Conservation (phyloP, 1,140 invertebrate species). For the Drosophila pallidifrons region DNA sequence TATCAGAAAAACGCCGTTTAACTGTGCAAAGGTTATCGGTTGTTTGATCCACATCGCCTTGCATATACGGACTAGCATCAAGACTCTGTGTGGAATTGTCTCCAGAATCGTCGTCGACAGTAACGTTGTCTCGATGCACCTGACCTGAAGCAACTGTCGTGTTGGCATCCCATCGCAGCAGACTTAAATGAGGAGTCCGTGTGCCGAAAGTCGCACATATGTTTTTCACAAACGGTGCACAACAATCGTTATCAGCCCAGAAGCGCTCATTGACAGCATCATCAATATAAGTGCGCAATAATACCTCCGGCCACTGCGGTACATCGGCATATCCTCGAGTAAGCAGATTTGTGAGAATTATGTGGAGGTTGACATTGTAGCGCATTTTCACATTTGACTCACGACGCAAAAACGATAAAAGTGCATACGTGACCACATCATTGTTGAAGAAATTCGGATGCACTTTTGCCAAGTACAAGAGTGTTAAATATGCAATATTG, state of each 20-base stretch:
- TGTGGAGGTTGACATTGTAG: conserved; percentile 91
- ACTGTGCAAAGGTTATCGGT: conserved; percentile 67
- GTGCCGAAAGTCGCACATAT: conserved; percentile 95
- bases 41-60: conserved; percentile 58
- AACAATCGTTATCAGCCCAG: conserved; percentile 97
- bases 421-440: conserved; percentile 91
- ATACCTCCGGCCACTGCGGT: conserved; percentile 91
- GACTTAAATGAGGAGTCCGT: conserved; percentile 88
- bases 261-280: conserved; percentile 96
- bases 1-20: conserved; percentile 88
- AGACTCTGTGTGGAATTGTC: conserved; percentile 84
- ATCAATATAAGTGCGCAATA: conserved; percentile 95
- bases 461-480: conserved; percentile 93
- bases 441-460: conserved; percentile 91
- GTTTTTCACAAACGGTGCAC: conserved; percentile 96
- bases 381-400: conserved; percentile 89
- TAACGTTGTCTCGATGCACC: conserved; percentile 84
- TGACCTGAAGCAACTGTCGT: conserved; percentile 66
- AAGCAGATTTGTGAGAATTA: conserved; percentile 94
- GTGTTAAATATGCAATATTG: conserved; percentile 90
- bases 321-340: conserved; percentile 92
- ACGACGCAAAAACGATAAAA: conserved; percentile 93
- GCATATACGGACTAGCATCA: conserved; percentile 65
- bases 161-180: conserved; percentile 87
- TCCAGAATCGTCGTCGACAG: conserved; percentile 87